A percentile compares a stretch with the other conserved stretches of the same genome.
Evolutionary conservation across 1,140 invertebrate genomes (phyloP).

Genomic region (Diplogasteroides magnus): DNA sequence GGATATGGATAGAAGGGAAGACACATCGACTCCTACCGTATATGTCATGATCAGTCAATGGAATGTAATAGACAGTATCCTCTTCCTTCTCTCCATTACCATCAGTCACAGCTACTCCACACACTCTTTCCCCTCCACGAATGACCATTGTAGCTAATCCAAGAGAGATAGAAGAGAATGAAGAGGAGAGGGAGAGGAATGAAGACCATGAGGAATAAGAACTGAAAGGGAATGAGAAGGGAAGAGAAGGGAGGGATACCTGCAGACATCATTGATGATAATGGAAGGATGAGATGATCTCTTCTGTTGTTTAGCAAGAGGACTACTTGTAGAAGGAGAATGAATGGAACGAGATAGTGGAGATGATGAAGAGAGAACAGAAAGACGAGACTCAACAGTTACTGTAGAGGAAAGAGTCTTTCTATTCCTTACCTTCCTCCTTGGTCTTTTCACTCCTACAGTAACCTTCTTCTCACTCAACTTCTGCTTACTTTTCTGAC

Average conservation of each 20-base stretch:
- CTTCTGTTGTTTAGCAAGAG: not conserved
- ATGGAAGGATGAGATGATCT: not conserved
- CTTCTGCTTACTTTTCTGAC: not conserved
- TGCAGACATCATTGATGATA: not conserved
- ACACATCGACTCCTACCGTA: not conserved
- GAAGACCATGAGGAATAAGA: not conserved
- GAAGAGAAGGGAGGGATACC: not conserved
- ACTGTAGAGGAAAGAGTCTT: no score
- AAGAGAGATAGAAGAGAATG: not conserved
- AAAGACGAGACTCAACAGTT: not conserved
- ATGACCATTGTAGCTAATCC: no score
- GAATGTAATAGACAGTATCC: not conserved
- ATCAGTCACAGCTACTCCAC: not conserved
- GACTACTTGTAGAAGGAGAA: not conserved
- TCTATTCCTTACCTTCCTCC: conserved; percentile 4
- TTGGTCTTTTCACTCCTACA: not conserved
- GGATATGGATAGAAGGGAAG: no score
- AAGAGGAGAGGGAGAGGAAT: not conserved
- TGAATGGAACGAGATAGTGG: no score
- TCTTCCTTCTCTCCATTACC: not conserved
- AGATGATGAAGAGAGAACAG: not conserved
- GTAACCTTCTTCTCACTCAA: not conserved
- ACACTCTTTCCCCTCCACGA: no score
- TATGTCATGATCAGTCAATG: not conserved
- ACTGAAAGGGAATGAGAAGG: not conserved